Conservation (phyloP, 2,797 vertebrate species). For the Sebastolobus alascanus region DNA sequence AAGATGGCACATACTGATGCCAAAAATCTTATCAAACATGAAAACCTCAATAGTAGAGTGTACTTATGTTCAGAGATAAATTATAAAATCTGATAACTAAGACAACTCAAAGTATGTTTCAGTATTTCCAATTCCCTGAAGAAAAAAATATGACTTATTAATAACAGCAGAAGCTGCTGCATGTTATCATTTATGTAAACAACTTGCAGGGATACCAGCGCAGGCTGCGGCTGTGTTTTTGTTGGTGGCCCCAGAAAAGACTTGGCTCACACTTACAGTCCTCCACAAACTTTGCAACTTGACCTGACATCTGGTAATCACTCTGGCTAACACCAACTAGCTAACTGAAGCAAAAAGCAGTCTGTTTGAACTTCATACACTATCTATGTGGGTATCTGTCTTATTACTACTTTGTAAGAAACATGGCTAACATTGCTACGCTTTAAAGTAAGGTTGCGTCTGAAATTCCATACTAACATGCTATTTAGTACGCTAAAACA, state of each 20-base stretch:
- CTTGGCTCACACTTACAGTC: slow-evolving; percentile 28
- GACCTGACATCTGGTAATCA: slow-evolving; percentile 38
- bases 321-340: slow-evolving; percentile 7
- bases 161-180: not conserved
- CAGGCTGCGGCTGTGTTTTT: slow-evolving; percentile 14
- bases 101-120: not conserved
- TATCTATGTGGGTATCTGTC: not conserved
- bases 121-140: not conserved
- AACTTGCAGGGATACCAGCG: not conserved
- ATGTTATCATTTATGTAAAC: slow-evolving; percentile 16
- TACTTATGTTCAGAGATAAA: not conserved
- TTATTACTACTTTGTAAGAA: not conserved
- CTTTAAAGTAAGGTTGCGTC: slow-evolving; percentile 7
- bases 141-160: not conserved
- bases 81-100: slow-evolving; percentile 1
- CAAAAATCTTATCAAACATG: not conserved
- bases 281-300: slow-evolving; percentile 42
- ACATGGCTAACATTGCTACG: not conserved
- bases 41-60: not conserved
- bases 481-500: too few species aligned
- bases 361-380: not conserved
- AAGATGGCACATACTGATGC: not conserved
- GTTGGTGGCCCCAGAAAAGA: slow-evolving; percentile 36
- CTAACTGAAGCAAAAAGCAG: not conserved
- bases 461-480: too few species aligned